A percentile compares a stretch with the other conserved stretches of the same genome.
Conservation (phyloP, 2,113 vertebrate genomes). For the Ivindomyrus marchei region DNA sequence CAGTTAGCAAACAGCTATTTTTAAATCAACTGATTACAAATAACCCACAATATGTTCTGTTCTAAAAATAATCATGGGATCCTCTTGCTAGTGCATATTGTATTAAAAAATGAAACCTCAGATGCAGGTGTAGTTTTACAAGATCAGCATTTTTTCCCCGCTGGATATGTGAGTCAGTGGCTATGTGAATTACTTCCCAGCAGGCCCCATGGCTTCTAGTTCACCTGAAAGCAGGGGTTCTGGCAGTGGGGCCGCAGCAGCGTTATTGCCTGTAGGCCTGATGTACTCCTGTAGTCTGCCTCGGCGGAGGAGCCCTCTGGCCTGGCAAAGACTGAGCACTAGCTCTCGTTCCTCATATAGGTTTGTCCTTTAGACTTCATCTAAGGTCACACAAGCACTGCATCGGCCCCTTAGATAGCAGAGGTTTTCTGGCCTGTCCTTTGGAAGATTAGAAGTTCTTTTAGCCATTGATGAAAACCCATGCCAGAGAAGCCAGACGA, state of each 20-base stretch:
- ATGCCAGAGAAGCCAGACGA: not conserved
- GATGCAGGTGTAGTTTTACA: slow-evolving; percentile 11
- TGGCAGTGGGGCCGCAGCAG: not conserved
- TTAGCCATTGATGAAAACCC: not conserved
- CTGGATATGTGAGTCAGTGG: slow-evolving; percentile 35
- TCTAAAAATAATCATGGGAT: not conserved
- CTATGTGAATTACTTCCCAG: slow-evolving; percentile 45
- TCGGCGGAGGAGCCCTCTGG: not conserved
- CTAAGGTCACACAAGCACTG: not conserved
- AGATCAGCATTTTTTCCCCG: not conserved
- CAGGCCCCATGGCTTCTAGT: slow-evolving; percentile 40
- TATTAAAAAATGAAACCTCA: slow-evolving; percentile 1
- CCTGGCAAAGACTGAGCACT: not conserved
- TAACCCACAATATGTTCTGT: slow-evolving; percentile 12
- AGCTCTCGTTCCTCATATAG: not conserved
- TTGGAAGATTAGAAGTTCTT: not conserved
- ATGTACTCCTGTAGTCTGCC: not conserved
- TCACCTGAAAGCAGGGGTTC: slow-evolving; percentile 21
- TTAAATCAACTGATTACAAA: slow-evolving; percentile 10
- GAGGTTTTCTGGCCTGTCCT: not conserved
- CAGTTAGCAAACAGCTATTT: not conserved
- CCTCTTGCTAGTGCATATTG: not conserved
- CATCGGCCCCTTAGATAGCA: not conserved
- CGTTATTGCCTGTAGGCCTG: not conserved
- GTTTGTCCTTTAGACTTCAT: not conserved